Base-by-base conservation (phyloP, 2,888 invertebrate species). In the Argyresthia albistria region DNA sequence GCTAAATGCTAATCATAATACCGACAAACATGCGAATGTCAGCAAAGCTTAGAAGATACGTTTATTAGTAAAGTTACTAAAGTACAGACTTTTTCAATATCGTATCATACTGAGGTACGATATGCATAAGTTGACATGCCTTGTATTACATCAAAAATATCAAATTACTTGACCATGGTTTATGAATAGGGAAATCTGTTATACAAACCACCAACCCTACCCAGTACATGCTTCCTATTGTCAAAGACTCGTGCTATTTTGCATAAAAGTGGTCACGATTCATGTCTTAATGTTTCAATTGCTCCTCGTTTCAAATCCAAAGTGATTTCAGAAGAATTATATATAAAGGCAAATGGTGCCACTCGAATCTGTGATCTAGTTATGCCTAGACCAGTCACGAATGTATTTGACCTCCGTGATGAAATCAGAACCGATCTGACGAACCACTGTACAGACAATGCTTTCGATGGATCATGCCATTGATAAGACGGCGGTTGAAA, bases 241-340 rank as follows among this genome's bases (percentile, higher is more conserved):
- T 70, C 68, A 58, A 65, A 63, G 61, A 64, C 66, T 68, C 62
- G 65, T 61, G 58, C 63, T 64, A 62, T 70, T 84, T 84, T 80
- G 80, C 84, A 83, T 81, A 81, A 80, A 63, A 57, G 57, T 62
- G 59, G 70, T 80, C 83, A 83, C 86, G 84, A 83, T 60, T 66
- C 59, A 54, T 54, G 60, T 67, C 67, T 69, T 68, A 78, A 77
- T 71, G 71, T 66, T 72, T 72, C 77, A 70, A 77, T 79, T 74
- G 73, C 57, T 63, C 60, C 65, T 73, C 64, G 67, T 73, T 78
- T 69, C 68, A 63, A 70, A 70, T 70, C 67, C 65, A 68, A 69
- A 69, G 62, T 61, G 61, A 63, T 62, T 65, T 63, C 58, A 57
- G 64, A 66, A 65, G 68, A 71, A 75, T 73, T 67, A 51, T 46